Evolutionary conservation across 2,888 invertebrate genomes (phyloP).

Genomic region (Noctua fimbriata): DNA sequence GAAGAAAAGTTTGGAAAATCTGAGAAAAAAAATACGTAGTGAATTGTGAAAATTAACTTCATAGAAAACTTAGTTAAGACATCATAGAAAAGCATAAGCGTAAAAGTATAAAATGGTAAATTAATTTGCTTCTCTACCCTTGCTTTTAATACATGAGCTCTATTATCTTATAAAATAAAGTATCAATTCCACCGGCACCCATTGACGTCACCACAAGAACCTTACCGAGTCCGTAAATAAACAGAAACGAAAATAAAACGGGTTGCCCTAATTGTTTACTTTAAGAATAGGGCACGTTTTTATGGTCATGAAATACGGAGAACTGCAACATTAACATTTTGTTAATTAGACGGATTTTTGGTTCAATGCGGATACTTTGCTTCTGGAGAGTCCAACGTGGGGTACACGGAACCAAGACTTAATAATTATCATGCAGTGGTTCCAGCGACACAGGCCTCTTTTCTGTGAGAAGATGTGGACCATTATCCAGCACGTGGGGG

Average conservation of each 20-base stretch:
- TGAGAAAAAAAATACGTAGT: neutral
- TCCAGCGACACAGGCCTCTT: neutral
- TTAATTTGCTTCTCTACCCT: neutral
- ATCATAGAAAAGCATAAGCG: constrained; percentile 18
- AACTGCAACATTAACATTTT: constrained; percentile 49
- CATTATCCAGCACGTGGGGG: too few species aligned
- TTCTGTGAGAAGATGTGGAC: too few species aligned
- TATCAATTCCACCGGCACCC: constrained; percentile 52
- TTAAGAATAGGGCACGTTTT: constrained; percentile 68
- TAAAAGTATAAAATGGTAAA: constrained; percentile 32
- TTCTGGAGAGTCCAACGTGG: neutral
- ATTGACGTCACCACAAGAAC: constrained; percentile 69
- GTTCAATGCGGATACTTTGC: constrained; percentile 25
- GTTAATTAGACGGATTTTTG: constrained; percentile 34
- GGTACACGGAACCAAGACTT: neutral
- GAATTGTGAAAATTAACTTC: constrained; percentile 7
- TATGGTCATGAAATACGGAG: constrained; percentile 48
- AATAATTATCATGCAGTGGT: neutral
- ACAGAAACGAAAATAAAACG: constrained; percentile 74
- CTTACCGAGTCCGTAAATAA: constrained; percentile 72
- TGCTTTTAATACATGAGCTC: constrained; percentile 15
- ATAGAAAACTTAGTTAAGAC: constrained; percentile 14
- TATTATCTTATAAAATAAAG: constrained; percentile 48
- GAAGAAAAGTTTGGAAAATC: neutral
- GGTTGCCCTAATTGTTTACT: constrained; percentile 77